These are phyloP conservation scores for Drosophila robusta DNA, from an alignment of 2,888 invertebrate genomes.

Conservation along the genomic window DNA sequence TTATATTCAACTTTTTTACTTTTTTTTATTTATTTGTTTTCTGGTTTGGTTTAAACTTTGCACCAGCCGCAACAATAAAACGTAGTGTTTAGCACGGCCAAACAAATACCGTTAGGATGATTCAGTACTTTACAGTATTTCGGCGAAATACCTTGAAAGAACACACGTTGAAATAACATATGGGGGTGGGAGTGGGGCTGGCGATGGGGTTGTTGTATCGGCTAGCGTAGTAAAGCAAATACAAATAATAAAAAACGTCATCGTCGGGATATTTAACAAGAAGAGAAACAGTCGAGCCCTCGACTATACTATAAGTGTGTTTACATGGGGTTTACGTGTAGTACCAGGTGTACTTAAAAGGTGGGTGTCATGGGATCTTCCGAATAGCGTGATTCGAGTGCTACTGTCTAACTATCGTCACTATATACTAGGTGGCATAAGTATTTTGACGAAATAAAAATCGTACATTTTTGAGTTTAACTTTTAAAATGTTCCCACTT, in stretches of 20 bases:
- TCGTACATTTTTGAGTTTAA: too few relatives aligned
- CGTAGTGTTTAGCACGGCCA: conserved; percentile 42
- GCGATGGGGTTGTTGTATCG: background rate
- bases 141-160: conserved; percentile 50
- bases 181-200: background rate
- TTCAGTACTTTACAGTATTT: conserved; percentile 61
- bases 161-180: background rate
- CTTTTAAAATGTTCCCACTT: too few relatives aligned
- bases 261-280: conserved; percentile 44
- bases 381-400: conserved; percentile 2
- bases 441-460: too few relatives aligned
- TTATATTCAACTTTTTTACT: background rate
- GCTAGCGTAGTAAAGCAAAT: conserved; percentile 19
- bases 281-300: conserved; percentile 54
- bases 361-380: background rate
- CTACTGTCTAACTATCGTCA: too few relatives aligned
- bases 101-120: conserved; percentile 64
- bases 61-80: conserved; percentile 47
- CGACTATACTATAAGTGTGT: conserved; percentile 25
- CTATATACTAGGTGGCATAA: too few relatives aligned
- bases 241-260: conserved; percentile 23
- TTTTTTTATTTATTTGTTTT: conserved; percentile 15
- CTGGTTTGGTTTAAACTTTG: conserved; percentile 59
- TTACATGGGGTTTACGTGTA: background rate
- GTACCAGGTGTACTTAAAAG: background rate